Evolutionary conservation across 1,140 invertebrate genomes (phyloP).

Genomic region (Cyrtorhinus lividipennis): DNA sequence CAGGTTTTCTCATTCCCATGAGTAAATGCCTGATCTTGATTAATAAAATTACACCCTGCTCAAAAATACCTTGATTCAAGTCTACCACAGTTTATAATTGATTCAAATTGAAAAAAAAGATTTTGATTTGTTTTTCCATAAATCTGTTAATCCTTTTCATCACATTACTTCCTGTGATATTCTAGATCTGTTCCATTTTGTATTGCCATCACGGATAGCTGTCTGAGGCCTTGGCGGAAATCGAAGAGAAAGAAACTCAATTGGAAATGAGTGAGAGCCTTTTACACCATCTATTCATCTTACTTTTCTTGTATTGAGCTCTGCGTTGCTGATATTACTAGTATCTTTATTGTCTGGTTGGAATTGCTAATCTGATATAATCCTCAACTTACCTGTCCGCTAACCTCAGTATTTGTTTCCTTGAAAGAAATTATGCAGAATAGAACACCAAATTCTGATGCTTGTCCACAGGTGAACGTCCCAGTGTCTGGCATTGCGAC

Average conservation of each 20-base stretch:
- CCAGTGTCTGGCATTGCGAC: constrained; percentile 12
- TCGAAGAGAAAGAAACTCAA: constrained; percentile 29
- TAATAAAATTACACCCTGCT: not conserved
- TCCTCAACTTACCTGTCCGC: no score
- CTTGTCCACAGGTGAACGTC: constrained; percentile 18
- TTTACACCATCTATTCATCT: no score
- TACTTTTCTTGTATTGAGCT: no score
- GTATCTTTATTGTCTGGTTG: no score
- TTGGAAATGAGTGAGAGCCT: constrained; percentile 24
- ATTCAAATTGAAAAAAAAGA: not conserved
- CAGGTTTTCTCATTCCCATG: no score
- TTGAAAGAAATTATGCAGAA: no score
- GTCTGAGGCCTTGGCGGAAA: constrained; percentile 29
- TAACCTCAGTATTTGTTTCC: no score
- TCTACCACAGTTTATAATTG: not conserved
- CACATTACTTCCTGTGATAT: no score
- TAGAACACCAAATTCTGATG: no score
- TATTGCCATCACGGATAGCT: constrained; percentile 22
- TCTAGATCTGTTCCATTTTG: not conserved
- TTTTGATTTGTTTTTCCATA: not conserved
- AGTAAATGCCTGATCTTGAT: no score
- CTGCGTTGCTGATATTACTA: no score
- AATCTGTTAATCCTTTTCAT: not conserved
- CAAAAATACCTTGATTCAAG: not conserved
- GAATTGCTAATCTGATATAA: no score